These are phyloP conservation scores for Gyrodactylus bullatarudis DNA, from an alignment of 1,140 invertebrate genomes.

Conservation along the genomic window DNA sequence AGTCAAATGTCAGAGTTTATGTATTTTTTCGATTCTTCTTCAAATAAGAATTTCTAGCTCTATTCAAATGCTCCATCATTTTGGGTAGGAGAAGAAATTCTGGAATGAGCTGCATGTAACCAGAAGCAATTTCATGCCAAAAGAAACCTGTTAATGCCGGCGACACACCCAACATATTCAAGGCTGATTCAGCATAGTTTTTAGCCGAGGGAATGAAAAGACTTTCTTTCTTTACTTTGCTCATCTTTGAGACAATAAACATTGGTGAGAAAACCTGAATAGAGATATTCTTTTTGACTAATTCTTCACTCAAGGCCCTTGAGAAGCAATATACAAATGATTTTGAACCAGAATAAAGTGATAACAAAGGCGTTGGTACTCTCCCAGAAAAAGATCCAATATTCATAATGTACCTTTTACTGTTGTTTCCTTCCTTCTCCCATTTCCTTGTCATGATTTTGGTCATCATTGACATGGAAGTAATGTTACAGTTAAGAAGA, in stretches of 20 bases:
- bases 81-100: neutral
- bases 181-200: neutral
- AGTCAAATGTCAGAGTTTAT: too few relatives aligned
- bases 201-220: neutral
- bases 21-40: too few relatives aligned
- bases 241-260: constrained; percentile 4
- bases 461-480: constrained; percentile 15
- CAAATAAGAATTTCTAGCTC: too few relatives aligned
- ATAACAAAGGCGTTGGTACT: constrained; percentile 41
- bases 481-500: neutral
- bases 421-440: constrained; percentile 39
- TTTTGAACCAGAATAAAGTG: constrained; percentile 58
- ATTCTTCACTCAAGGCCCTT: neutral
- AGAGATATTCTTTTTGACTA: neutral
- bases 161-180: neutral
- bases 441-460: constrained; percentile 49
- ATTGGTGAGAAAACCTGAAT: neutral
- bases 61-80: neutral
- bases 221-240: neutral
- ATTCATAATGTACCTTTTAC: constrained; percentile 55
- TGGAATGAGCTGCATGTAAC: neutral
- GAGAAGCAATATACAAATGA: constrained; percentile 33
- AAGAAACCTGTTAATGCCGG: neutral
- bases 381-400: constrained; percentile 45
- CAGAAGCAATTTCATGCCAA: neutral